phyloP scores from a whole-genome alignment of 2,888 invertebrate genomes.

The Megalurothrips usitatus region DNA sequence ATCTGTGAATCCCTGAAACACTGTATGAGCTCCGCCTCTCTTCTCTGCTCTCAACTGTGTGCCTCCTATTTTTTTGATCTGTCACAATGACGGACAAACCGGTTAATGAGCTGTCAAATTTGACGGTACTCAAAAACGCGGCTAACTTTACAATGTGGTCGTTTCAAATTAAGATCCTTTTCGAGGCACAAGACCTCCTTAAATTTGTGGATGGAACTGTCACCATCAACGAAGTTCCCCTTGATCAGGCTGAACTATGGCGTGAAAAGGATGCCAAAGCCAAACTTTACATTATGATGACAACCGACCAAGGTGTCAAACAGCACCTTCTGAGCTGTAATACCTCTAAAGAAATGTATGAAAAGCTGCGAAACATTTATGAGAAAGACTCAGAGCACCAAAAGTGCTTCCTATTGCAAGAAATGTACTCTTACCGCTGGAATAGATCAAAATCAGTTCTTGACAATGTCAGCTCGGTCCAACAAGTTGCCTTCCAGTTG shows the following conservation, averaged over 20 bases:
- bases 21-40: too few relatives aligned
- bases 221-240: not conserved
- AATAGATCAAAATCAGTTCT: not conserved
- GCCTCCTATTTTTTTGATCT: not conserved
- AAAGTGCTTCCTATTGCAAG: not conserved
- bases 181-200: not conserved
- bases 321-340: not conserved
- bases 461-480: not conserved
- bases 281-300: not conserved
- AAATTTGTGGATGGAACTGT: not conserved
- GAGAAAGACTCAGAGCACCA: not conserved
- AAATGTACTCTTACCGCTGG: not conserved
- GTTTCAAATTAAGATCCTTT: not conserved
- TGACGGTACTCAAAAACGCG: not conserved
- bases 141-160: not conserved
- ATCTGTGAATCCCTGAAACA: not conserved
- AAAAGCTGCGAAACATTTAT: not conserved
- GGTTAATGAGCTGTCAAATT: not conserved
- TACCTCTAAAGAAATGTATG: not conserved
- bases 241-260: not conserved
- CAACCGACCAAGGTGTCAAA: not conserved
- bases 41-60: too few relatives aligned
- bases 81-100: not conserved
- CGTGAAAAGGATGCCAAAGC: not conserved
- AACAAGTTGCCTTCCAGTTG: not conserved